These are phyloP conservation scores for Hippocampus mohnikei DNA, from an alignment of 2,113 vertebrate species.

Conservation along the genomic window DNA sequence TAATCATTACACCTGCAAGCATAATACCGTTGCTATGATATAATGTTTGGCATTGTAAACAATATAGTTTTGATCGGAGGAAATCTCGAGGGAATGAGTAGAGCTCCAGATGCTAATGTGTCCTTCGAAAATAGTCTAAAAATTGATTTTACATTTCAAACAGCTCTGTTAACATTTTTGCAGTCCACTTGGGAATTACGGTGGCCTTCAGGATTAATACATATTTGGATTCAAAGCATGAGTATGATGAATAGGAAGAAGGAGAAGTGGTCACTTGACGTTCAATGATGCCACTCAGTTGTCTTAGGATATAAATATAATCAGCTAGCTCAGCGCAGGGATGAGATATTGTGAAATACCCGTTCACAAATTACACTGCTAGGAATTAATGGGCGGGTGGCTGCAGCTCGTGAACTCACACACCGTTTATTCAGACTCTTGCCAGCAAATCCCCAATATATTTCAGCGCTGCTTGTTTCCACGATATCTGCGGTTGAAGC, in stretches of 20 bases:
- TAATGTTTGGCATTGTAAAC: not conserved
- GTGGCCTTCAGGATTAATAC: conserved; percentile 6
- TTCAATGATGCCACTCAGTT: conserved; percentile 5
- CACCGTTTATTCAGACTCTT: not conserved
- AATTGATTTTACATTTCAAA: too few relatives aligned
- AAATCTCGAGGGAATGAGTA: not conserved
- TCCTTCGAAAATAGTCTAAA: not conserved
- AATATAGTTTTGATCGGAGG: not conserved
- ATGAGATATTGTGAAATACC: conserved; percentile 26
- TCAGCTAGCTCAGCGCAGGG: conserved; percentile 15
- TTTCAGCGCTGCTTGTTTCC: not conserved
- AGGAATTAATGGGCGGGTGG: conserved; percentile 27
- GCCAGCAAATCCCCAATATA: not conserved
- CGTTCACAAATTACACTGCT: conserved; percentile 29
- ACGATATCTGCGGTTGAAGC: conserved; percentile 18
- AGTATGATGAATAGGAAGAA: conserved; percentile 15
- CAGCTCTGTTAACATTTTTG: not conserved
- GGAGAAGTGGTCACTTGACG: conserved; percentile 5
- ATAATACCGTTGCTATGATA: not conserved
- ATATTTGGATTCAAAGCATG: conserved; percentile 12
- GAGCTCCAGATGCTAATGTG: not conserved
- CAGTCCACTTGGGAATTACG: not conserved
- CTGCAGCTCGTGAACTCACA: not conserved
- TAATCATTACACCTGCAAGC: not conserved
- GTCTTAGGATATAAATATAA: conserved; percentile 31